Percentiles rank a stretch among this genome's conserved stretches.
Evolutionary conservation across 2,888 invertebrate genomes (phyloP).

Genomic region (Volucella inflata): DNA sequence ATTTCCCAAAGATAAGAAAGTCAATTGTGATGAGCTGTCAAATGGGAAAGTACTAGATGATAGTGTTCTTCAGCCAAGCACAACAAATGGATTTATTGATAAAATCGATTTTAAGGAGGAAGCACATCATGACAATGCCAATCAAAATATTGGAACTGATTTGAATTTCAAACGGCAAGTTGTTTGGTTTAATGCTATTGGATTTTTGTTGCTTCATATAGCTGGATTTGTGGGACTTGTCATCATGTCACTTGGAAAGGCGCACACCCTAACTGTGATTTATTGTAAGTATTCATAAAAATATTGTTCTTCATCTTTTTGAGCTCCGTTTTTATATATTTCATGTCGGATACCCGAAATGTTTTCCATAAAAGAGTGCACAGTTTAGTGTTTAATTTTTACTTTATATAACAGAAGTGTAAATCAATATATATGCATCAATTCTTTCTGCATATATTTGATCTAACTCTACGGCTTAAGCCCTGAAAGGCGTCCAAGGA

Average conservation of each 20-base stretch:
- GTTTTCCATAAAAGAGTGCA: no score
- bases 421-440: no score
- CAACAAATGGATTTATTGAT: slow-evolving; percentile 62
- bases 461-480: no score
- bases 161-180: slow-evolving; percentile 84
- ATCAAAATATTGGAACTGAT: slow-evolving; percentile 84
- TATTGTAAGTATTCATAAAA: slow-evolving; percentile 59
- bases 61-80: slow-evolving; percentile 41
- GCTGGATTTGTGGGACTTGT: slow-evolving; percentile 79
- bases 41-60: slow-evolving; percentile 66
- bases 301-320: no score
- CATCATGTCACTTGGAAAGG: slow-evolving; percentile 47
- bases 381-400: no score
- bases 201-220: slow-evolving; percentile 86
- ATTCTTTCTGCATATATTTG: no score
- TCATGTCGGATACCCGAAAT: no score
- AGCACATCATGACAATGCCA: slow-evolving; percentile 58
- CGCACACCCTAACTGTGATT: slow-evolving; percentile 34
- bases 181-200: slow-evolving; percentile 87
- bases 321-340: no score
- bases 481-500: no score
- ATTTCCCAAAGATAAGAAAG: slow-evolving; percentile 58
- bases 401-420: no score
- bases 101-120: slow-evolving; percentile 49
- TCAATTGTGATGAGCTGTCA: slow-evolving; percentile 51